These are phyloP conservation scores for Drosophila watanabei DNA, from an alignment of 1,140 invertebrate genomes.

Conservation along the genomic window DNA sequence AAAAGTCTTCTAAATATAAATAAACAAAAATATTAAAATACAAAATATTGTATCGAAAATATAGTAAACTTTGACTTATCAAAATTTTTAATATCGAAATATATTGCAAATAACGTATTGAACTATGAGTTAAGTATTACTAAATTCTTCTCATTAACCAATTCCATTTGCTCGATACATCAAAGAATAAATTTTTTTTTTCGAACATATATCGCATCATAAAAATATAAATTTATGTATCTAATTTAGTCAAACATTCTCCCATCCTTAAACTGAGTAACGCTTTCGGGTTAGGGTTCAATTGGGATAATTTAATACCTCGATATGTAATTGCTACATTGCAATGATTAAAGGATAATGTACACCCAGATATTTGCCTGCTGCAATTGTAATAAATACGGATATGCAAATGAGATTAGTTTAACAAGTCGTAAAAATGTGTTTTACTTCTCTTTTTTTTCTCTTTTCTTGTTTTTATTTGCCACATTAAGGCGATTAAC, in stretches of 20 bases:
- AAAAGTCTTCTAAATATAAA: no score
- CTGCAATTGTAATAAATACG: conserved; percentile 28
- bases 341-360: conserved; percentile 71
- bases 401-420: conserved; percentile 71
- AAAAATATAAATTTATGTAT: neutral
- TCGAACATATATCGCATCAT: no score
- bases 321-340: conserved; percentile 68
- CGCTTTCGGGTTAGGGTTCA: conserved; percentile 18
- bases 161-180: no score
- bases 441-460: conserved; percentile 20
- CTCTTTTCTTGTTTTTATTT: conserved; percentile 20
- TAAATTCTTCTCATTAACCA: no score
- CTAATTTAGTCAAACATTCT: no score
- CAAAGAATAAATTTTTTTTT: no score
- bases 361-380: conserved; percentile 8
- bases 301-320: conserved; percentile 66
- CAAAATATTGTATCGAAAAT: no score
- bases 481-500: conserved; percentile 64
- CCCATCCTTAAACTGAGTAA: neutral
- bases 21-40: no score
- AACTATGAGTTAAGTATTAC: no score
- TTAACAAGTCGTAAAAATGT: conserved; percentile 64
- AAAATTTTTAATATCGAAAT: no score
- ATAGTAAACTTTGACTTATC: no score
- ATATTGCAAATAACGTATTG: no score